A percentile compares a stretch with the other conserved stretches of the same genome.
phyloP scores from a whole-genome alignment of 2,113 vertebrate species.

The Ginglymostoma cirratum region DNA sequence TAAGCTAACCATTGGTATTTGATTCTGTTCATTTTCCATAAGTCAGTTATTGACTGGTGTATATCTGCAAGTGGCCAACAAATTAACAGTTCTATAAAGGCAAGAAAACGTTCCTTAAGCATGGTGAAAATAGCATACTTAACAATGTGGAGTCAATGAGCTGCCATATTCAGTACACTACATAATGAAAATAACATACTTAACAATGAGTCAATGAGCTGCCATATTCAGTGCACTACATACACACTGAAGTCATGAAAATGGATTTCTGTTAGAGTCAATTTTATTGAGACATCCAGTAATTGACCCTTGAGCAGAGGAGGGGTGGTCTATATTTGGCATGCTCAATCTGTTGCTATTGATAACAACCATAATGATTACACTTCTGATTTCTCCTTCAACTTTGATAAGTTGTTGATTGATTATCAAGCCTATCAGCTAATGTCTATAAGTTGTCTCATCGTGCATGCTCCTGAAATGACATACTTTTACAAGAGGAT shows the following conservation, averaged over 20 bases:
- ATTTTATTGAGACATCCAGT: neutral
- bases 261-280: neutral
- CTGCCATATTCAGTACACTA: neutral
- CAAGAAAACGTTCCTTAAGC: neutral
- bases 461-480: neutral
- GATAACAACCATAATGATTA: neutral
- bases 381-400: neutral
- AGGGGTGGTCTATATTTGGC: neutral
- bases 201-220: neutral
- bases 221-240: neutral
- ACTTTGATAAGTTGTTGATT: slow-evolving; percentile 23
- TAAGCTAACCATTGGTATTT: neutral
- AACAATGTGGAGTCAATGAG: neutral
- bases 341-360: neutral
- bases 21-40: neutral
- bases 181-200: neutral
- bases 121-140: neutral
- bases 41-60: neutral
- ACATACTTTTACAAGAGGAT: neutral
- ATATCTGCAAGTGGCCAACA: neutral
- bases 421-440: neutral
- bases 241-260: neutral
- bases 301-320: neutral
- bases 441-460: neutral
- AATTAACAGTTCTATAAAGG: neutral